Evolutionary conservation across 2,797 vertebrate genomes (phyloP).

Genomic region (Chiroxiphia lanceolata): DNA sequence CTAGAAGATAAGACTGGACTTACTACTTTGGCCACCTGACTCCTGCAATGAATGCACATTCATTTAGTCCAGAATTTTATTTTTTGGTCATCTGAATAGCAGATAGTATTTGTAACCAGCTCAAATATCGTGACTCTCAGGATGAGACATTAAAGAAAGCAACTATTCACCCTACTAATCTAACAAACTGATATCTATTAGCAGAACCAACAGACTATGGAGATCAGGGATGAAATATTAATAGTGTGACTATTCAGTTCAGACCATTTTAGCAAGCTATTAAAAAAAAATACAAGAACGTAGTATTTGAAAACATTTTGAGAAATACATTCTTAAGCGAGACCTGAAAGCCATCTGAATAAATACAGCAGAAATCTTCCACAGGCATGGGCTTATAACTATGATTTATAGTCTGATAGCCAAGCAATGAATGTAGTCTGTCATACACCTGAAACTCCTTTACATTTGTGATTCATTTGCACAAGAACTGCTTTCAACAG

Average conservation of each 20-base stretch:
- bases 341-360: neutral
- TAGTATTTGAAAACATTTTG: neutral
- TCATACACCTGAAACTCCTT: constrained; percentile 9
- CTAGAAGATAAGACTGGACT: neutral
- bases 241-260: neutral
- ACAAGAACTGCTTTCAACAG: constrained; percentile 10
- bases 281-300: neutral
- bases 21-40: neutral
- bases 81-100: neutral
- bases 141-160: neutral
- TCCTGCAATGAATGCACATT: neutral
- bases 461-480: neutral
- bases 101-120: neutral
- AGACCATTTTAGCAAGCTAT: neutral
- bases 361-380: neutral
- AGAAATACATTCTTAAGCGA: neutral
- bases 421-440: neutral
- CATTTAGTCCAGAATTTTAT: neutral
- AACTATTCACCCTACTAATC: neutral
- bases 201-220: neutral
- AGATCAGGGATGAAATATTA: neutral
- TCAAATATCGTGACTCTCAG: neutral
- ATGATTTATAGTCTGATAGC: constrained; percentile 19
- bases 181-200: neutral
- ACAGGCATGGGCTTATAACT: neutral